Percentiles rank a stretch among this genome's conserved stretches.
Conservation (phyloP, 1,140 invertebrate species). For the Bombus superbus region DNA sequence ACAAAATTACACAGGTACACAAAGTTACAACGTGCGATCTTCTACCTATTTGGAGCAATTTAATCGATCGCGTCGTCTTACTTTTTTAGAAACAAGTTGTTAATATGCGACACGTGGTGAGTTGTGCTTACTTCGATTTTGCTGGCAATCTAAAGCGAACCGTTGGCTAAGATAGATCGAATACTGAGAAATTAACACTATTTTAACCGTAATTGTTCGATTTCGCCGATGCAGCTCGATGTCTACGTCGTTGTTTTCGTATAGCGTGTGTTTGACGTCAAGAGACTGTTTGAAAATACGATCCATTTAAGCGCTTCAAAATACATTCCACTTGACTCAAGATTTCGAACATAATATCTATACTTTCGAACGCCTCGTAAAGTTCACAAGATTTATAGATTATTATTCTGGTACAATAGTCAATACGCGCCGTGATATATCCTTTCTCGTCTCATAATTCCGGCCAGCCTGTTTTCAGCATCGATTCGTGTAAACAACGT, state of each 20-base stretch:
- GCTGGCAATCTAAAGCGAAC: neutral
- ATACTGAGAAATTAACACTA: slow-evolving; percentile 3
- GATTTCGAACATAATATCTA: neutral
- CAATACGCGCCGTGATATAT: too few species aligned
- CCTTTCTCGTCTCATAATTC: neutral
- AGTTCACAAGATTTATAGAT: neutral
- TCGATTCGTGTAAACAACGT: neutral
- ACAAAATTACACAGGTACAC: neutral
- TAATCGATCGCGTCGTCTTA: neutral
- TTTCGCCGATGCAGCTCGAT: neutral
- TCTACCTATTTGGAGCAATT: neutral
- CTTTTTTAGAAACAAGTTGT: too few species aligned
- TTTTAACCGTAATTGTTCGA: slow-evolving; percentile 21
- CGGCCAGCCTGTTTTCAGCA: neutral
- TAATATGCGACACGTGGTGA: neutral
- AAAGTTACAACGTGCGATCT: neutral
- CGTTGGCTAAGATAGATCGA: slow-evolving; percentile 6
- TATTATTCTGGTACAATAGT: too few species aligned
- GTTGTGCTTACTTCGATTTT: neutral
- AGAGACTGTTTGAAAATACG: neutral
- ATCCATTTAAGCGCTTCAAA: neutral
- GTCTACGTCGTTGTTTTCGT: neutral
- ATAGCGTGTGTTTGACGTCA: neutral
- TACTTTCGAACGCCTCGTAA: neutral
- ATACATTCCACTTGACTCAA: neutral